Percentiles rank a stretch among this genome's conserved stretches.
phyloP scores from a whole-genome alignment of 2,888 invertebrate species.

The Caenorhabditis uteleia region DNA sequence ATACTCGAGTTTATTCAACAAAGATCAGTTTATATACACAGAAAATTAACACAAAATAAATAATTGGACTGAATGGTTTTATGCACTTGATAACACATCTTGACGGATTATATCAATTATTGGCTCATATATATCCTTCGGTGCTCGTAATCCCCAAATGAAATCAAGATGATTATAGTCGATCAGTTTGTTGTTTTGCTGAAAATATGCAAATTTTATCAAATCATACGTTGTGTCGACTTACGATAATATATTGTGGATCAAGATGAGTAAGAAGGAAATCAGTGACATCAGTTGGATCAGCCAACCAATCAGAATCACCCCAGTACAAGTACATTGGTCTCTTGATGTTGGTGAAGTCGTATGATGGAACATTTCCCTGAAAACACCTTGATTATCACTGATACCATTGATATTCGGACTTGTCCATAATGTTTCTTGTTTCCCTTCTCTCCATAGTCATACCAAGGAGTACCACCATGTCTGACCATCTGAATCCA shows the following conservation, averaged over 20 bases:
- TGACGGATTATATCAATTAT: constrained; percentile 42
- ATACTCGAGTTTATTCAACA: too few relatives aligned
- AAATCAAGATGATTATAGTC: constrained; percentile 60
- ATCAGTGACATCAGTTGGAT: constrained; percentile 47
- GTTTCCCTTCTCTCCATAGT: constrained; percentile 47
- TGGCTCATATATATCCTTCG: constrained; percentile 52
- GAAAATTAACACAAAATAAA: too few relatives aligned
- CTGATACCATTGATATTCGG: background rate
- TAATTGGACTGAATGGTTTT: too few relatives aligned
- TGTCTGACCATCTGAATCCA: constrained; percentile 70
- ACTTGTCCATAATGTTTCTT: constrained; percentile 49
- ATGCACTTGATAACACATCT: too few relatives aligned
- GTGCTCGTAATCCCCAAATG: constrained; percentile 57
- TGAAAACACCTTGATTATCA: too few relatives aligned
- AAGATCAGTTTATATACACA: too few relatives aligned
- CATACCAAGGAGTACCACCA: constrained; percentile 43
- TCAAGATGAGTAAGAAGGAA: constrained; percentile 32
- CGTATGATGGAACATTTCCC: constrained; percentile 46
- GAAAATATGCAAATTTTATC: background rate
- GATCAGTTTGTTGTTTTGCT: constrained; percentile 39
- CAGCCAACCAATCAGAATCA: constrained; percentile 57
- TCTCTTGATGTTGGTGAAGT: constrained; percentile 48
- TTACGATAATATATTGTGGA: constrained; percentile 18
- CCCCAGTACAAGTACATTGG: constrained; percentile 57
- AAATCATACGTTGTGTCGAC: background rate